phyloP scores from a whole-genome alignment of 2,888 invertebrate genomes.

The Eupsilia transversa region DNA sequence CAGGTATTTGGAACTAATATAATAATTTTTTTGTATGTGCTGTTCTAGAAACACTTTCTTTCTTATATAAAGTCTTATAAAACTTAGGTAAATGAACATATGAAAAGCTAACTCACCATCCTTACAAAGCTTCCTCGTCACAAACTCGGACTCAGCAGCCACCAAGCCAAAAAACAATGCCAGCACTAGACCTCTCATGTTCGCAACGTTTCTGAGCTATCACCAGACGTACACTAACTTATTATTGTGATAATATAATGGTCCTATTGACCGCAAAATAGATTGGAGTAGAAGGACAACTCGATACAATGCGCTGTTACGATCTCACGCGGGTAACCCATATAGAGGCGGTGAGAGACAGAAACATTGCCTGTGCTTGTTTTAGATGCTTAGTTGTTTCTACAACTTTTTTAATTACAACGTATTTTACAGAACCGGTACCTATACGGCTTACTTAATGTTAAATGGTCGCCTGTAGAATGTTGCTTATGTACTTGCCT shows the following conservation, averaged over 20 bases:
- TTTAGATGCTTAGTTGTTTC: constrained; percentile 2
- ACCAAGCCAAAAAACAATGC: constrained; percentile 52
- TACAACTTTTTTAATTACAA: constrained; percentile 9
- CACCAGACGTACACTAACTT: constrained; percentile 50
- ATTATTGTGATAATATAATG: constrained; percentile 58
- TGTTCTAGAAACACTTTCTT: not conserved
- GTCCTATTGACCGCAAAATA: constrained; percentile 62
- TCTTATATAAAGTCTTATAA: not conserved
- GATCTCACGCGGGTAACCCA: constrained; percentile 13
- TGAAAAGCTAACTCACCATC: constrained; percentile 73
- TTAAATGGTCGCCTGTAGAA: not conserved
- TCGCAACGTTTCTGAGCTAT: constrained; percentile 45
- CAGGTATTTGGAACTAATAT: not conserved
- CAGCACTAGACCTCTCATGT: constrained; percentile 58
- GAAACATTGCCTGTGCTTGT: constrained; percentile 6
- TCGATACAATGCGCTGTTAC: constrained; percentile 27
- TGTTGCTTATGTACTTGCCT: not conserved
- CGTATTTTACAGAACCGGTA: constrained; percentile 10
- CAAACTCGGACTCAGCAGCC: constrained; percentile 68
- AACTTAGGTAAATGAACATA: not conserved
- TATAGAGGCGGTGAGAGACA: constrained; percentile 11
- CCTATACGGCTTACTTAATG: not conserved
- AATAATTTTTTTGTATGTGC: not conserved
- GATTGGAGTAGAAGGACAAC: constrained; percentile 56
- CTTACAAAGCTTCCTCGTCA: constrained; percentile 78